Evolutionary conservation across 2,888 invertebrate genomes (phyloP).

Genomic region (Drosophila merina): DNA sequence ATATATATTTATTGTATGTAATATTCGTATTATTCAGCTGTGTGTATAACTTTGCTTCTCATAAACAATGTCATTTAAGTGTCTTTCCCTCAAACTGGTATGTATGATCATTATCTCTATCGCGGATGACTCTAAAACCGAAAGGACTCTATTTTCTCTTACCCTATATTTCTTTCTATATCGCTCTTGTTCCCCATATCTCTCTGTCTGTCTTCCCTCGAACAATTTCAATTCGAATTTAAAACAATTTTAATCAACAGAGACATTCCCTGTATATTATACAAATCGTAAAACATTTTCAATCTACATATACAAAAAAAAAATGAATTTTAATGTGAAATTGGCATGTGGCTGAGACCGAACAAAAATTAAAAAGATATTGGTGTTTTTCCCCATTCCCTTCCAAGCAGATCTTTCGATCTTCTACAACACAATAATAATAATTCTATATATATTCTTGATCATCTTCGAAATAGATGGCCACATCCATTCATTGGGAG

Average conservation of each 20-base stretch:
- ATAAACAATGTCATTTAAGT: constrained; percentile 68
- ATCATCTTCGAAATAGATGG: constrained; percentile 86
- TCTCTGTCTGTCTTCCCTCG: background rate
- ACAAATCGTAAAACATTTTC: constrained; percentile 47
- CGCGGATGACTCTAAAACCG: constrained; percentile 24
- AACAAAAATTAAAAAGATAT: constrained; percentile 33
- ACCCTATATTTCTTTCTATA: constrained; percentile 25
- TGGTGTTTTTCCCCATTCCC: constrained; percentile 41
- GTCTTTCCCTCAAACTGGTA: constrained; percentile 78
- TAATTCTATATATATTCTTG: background rate
- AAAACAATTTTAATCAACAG: constrained; percentile 23
- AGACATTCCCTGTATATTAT: constrained; percentile 59
- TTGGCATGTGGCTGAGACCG: constrained; percentile 73
- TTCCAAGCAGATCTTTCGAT: constrained; percentile 14
- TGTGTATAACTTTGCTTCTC: constrained; percentile 49
- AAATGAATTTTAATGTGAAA: constrained; percentile 72
- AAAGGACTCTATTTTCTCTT: constrained; percentile 7
- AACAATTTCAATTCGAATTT: constrained; percentile 11
- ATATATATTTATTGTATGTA: constrained; percentile 3
- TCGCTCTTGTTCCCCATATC: constrained; percentile 1
- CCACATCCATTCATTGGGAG: constrained; percentile 92
- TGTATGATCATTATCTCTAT: constrained; percentile 65
- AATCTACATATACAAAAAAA: constrained; percentile 50
- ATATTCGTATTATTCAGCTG: constrained; percentile 34
- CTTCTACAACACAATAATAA: constrained; percentile 14